Base-by-base conservation (phyloP, 1,140 invertebrate species). In the Drosophila pseudoobscura region DNA sequence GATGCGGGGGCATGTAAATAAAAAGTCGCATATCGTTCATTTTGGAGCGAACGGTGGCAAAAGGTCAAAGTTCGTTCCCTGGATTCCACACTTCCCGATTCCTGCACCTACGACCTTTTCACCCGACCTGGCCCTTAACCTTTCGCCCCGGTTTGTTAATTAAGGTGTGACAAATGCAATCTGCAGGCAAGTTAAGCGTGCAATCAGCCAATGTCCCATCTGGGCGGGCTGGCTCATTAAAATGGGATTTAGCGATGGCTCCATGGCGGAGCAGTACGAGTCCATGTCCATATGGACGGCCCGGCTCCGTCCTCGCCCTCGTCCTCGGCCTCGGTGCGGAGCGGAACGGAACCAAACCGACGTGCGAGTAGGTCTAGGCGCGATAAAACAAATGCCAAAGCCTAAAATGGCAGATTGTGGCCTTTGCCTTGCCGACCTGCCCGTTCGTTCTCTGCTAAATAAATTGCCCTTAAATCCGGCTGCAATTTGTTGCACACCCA, bases 141-240 rank as follows among this genome's bases (percentile, higher is more conserved):
- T 39, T 39, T 39, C 13, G 35, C 9, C 35, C 35, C 0, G 22
- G 22, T 47, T 57, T 41, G 45, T 88, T 82, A 88, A 88, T 78
- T 72, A 75, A 87, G 79, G 71, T 82, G 83, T 57, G 82, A 78
- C 75, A 88, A 83, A 75, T 69, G 71, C 78, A 82, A 77, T 58
- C 74, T 82, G 63, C 54, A 58, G 15, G 29, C 56, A 60, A 50
- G 45, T 74, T 64, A 44, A 35, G 62, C 63, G 65, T 61, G 46
- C 54, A 79, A 72, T 63, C 77, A 62, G 71, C 71, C 60, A 79
- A 85, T 80, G 80, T 62, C 72, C 80, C 77, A 74, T 78, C 56
- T 62, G 44, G 31, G 45, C n/a, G 5, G 22, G 54, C 41, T 54
- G 31, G 64, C 62, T 78, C 68, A 76, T 85, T 76, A 80, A 57